Evolutionary conservation across 2,113 vertebrate species (phyloP).

Genomic region (Dasyprocta punctata): DNA sequence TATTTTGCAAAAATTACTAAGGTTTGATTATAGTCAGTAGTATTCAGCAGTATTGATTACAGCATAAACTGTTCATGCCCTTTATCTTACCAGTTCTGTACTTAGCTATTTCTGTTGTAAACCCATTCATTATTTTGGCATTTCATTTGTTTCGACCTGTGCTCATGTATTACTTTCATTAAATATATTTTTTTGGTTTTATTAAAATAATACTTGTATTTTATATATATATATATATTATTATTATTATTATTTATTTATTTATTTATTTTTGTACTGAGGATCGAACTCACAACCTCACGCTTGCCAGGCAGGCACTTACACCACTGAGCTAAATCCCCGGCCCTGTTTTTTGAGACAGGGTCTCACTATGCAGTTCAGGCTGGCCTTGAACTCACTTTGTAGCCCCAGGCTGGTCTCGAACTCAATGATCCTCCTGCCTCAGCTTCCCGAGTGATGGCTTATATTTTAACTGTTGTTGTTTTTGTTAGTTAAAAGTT

Average conservation of each 20-base stretch:
- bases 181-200: not conserved
- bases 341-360: too few species aligned
- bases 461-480: not conserved
- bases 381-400: too few species aligned
- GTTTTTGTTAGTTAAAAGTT: not conserved
- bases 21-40: not conserved
- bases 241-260: too few species aligned
- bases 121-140: not conserved
- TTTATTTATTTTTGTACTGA: too few species aligned
- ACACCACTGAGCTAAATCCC: too few species aligned
- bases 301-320: too few species aligned
- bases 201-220: not conserved
- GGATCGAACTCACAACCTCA: too few species aligned
- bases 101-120: not conserved
- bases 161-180: not conserved
- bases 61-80: not conserved
- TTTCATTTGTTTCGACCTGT: slow-evolving; percentile 27
- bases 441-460: not conserved
- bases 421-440: too few species aligned
- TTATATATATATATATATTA: too few species aligned
- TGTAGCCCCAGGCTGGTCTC: too few species aligned
- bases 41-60: not conserved
- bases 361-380: too few species aligned
- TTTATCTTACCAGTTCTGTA: not conserved
- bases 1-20: not conserved